These are phyloP conservation scores for Chromoteleia sp. DNA, from an alignment of 2,888 invertebrate genomes.

Conservation along the genomic window DNA sequence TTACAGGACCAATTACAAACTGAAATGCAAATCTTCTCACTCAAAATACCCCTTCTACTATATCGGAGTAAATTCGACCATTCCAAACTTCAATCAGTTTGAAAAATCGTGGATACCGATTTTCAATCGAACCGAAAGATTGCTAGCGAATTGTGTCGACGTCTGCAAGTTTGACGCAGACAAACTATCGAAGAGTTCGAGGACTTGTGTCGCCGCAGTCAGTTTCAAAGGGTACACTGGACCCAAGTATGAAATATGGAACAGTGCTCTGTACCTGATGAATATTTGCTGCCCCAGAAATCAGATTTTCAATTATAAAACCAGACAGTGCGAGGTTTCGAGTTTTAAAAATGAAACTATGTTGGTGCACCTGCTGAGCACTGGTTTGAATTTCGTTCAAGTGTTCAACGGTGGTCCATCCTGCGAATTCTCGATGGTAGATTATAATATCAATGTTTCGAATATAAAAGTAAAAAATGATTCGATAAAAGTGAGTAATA, in stretches of 20 bases:
- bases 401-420: neutral
- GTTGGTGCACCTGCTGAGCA: neutral
- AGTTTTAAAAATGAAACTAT: neutral
- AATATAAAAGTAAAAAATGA: neutral
- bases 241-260: neutral
- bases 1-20: neutral
- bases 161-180: neutral
- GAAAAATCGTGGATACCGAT: neutral
- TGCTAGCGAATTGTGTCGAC: neutral
- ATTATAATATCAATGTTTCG: conserved; percentile 6
- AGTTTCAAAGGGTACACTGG: neutral
- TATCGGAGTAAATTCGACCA: neutral
- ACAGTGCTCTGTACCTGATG: neutral
- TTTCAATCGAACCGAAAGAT: neutral
- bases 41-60: neutral
- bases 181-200: neutral
- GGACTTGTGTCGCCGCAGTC: neutral
- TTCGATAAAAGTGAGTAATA: conserved; percentile 4
- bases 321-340: neutral
- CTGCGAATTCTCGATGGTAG: conserved; percentile 1
- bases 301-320: conserved; percentile 7
- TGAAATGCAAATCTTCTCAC: neutral
- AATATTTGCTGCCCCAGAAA: neutral
- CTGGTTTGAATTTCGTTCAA: neutral
- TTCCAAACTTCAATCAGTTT: neutral